Base-by-base conservation (phyloP, 2,797 vertebrate genomes). In the Myiotriccus ornatus region DNA sequence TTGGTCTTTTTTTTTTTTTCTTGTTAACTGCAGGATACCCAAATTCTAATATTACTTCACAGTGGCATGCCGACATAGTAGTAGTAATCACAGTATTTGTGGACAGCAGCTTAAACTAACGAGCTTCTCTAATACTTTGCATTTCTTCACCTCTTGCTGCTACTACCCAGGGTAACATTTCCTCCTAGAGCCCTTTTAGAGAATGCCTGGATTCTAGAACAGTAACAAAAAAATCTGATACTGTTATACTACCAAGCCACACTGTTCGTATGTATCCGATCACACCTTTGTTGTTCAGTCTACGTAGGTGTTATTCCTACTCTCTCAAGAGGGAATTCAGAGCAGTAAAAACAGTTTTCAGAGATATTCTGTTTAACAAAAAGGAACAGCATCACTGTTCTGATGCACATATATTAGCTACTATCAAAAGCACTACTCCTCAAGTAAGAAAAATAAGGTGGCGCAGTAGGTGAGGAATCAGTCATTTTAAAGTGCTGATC, bases 181-280 rank as follows among this genome's bases (percentile, higher is more conserved):
- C 97, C 97, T 98, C 96, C 96, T 97, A 97, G 81, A 98, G 97
- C 92, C 92, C 83, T 97, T 97, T 95, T 71, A 94, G 22, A 97
- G 97, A 98, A 98, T 82, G 90, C 92, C 96, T 92, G 82, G 83
- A 95, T 91, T 93, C 87, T 95, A 94, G 89, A 94, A 84, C 85
- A 96, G 89, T 90, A 96, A 94, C 78, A 96, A 96, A 96, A 97
- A 94, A 87, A 94, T 63, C 56, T 34, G 71, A 30, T 95, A 90
- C 74, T 93, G 65, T 56, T 90, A 90, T 30, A 71, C 27, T 47
- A 56, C 19, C 32, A 74, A 92, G 91, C 52, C 23, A 69, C 3
- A 0, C 46, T 56, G 46, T 41, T 91, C 35, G 6, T 75, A 35
- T 20, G 55, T 46, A 84, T 59, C 60, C 0, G 4, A 93, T 93